Conservation (phyloP, 2,797 vertebrate species). For the Trachops cirrhosus region DNA sequence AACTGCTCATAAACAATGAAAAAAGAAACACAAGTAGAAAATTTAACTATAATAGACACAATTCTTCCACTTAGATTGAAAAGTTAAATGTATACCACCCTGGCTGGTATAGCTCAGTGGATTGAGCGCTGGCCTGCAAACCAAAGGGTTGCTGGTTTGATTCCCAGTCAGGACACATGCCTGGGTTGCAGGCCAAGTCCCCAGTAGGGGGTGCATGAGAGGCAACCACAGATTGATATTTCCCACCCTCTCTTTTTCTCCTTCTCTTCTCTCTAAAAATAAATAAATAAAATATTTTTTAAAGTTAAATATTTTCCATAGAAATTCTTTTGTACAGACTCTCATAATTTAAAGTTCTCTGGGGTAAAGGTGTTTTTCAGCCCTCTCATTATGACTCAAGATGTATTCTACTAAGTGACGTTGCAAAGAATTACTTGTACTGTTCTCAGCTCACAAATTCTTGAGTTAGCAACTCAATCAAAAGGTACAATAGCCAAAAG, state of each 20-base stretch:
- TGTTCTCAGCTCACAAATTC: background rate
- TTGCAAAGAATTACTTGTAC: background rate
- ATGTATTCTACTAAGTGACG: background rate
- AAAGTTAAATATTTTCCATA: conserved; percentile 54
- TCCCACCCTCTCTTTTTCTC: too few relatives aligned
- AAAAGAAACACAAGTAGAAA: conserved; percentile 62
- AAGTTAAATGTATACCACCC: conserved; percentile 57
- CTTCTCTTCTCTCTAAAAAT: too few relatives aligned
- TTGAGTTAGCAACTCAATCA: background rate
- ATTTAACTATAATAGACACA: conserved; percentile 67
- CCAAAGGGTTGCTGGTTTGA: too few relatives aligned
- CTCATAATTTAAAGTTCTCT: conserved; percentile 48
- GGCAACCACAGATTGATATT: too few relatives aligned
- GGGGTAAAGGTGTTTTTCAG: background rate
- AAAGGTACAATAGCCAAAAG: background rate
- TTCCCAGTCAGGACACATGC: too few relatives aligned
- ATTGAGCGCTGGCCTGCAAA: too few relatives aligned
- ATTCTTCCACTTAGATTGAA: conserved; percentile 51
- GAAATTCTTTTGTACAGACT: conserved; percentile 42
- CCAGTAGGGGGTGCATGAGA: too few relatives aligned
- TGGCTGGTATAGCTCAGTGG: too few relatives aligned
- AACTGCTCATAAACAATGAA: conserved; percentile 53
- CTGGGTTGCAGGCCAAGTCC: too few relatives aligned
- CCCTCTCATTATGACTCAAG: background rate
- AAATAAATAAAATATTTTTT: background rate